A percentile compares a stretch with the other conserved stretches of the same genome.
Evolutionary conservation across 2,888 invertebrate species (phyloP).

Genomic region (Drosophila subsilvestris): DNA sequence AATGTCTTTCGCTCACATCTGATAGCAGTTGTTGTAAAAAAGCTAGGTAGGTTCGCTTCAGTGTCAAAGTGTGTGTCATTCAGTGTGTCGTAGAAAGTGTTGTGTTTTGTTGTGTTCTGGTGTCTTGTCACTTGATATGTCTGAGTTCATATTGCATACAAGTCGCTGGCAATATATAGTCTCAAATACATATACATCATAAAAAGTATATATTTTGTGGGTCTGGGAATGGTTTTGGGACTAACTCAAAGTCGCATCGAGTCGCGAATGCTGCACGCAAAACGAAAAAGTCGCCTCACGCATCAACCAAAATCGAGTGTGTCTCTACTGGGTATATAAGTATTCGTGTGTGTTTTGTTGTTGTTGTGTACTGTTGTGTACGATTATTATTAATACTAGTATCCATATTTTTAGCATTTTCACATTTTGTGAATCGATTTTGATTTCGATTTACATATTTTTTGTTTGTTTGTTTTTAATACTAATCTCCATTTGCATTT

Average conservation of each 20-base stretch:
- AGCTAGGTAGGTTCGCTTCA: slow-evolving; percentile 80
- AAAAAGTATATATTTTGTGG: slow-evolving; percentile 70
- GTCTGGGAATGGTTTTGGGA: slow-evolving; percentile 28
- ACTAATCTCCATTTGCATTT: neutral
- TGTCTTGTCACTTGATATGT: slow-evolving; percentile 77
- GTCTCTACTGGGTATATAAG: slow-evolving; percentile 30
- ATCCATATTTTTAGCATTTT: neutral
- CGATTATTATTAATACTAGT: slow-evolving; percentile 3
- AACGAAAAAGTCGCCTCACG: slow-evolving; percentile 51
- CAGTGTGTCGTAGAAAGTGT: neutral
- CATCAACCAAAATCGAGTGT: slow-evolving; percentile 53
- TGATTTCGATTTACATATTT: slow-evolving; percentile 15
- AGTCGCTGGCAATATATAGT: slow-evolving; percentile 70
- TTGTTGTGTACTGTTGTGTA: neutral
- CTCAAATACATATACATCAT: slow-evolving; percentile 77
- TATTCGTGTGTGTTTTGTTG: slow-evolving; percentile 5
- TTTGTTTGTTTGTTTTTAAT: slow-evolving; percentile 18
- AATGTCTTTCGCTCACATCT: slow-evolving; percentile 67
- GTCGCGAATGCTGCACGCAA: slow-evolving; percentile 57
- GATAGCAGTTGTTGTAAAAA: slow-evolving; percentile 67
- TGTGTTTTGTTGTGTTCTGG: slow-evolving; percentile 42
- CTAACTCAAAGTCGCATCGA: slow-evolving; percentile 49
- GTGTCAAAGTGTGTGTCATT: slow-evolving; percentile 50
- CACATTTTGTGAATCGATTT: slow-evolving; percentile 8
- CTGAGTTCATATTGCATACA: slow-evolving; percentile 72